Percentiles rank a stretch among this genome's conserved stretches.
phyloP scores from a whole-genome alignment of 37 sponge, comb jelly and placozoan genomes.

The Oscarella lobularis region DNA sequence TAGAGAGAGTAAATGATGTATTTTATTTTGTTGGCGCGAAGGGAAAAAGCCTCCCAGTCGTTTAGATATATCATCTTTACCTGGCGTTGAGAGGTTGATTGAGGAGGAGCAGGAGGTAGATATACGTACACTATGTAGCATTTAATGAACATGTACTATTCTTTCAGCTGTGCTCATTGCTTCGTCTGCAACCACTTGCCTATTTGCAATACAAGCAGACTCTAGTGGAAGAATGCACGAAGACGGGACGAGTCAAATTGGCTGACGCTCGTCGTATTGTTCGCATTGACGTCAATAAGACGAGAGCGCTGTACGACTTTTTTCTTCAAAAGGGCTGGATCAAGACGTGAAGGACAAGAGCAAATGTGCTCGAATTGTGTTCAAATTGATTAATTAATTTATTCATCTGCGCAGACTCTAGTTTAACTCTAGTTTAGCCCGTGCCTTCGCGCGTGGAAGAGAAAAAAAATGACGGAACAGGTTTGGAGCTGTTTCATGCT shows the following conservation, averaged over 20 bases:
- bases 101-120: constrained; percentile 57
- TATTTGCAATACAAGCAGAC: constrained; percentile 30
- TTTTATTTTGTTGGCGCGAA: too few species aligned
- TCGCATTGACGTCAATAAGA: constrained; percentile 81
- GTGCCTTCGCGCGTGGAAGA: too few species aligned
- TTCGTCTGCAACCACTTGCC: constrained; percentile 39
- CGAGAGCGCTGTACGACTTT: constrained; percentile 61
- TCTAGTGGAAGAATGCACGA: constrained; percentile 30
- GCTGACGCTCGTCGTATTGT: constrained; percentile 60
- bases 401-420: too few species aligned
- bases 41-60: neutral
- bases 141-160: neutral
- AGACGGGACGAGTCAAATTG: constrained; percentile 24
- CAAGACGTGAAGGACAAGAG: too few species aligned
- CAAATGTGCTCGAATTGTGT: too few species aligned
- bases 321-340: constrained; percentile 22
- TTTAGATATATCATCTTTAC: neutral
- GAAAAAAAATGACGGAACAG: too few species aligned
- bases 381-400: too few species aligned
- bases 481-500: too few species aligned
- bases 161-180: constrained; percentile 38
- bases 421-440: too few species aligned
- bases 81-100: constrained; percentile 1
- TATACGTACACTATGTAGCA: neutral
- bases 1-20: too few species aligned